These are phyloP conservation scores for Noctua janthe DNA, from an alignment of 2,888 invertebrate genomes.

Conservation along the genomic window DNA sequence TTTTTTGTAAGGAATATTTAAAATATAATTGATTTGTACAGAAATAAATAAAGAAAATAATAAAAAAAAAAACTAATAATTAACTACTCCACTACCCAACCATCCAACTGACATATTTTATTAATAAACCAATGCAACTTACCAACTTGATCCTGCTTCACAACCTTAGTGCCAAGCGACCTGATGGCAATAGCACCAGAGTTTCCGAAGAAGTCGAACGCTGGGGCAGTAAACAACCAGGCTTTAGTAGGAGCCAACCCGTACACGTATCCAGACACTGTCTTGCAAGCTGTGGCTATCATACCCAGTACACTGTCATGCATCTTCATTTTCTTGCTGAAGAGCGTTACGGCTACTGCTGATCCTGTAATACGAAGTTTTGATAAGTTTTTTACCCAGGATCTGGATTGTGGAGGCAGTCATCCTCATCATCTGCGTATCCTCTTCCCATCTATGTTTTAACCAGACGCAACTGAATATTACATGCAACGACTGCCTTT, in stretches of 20 bases:
- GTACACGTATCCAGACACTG: slow-evolving; percentile 81
- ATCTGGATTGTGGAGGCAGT: neutral
- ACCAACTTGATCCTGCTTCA: slow-evolving; percentile 88
- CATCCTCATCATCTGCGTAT: neutral
- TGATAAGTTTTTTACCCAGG: neutral
- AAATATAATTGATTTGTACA: too few relatives aligned
- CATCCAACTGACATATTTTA: neutral
- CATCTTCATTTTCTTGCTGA: slow-evolving; percentile 85
- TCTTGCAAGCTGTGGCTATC: slow-evolving; percentile 87
- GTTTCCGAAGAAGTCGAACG: slow-evolving; percentile 88
- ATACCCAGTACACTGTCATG: slow-evolving; percentile 87
- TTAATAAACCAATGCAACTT: slow-evolving; percentile 51
- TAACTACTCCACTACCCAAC: too few relatives aligned
- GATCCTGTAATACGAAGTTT: slow-evolving; percentile 79
- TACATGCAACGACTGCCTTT: neutral
- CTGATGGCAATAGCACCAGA: slow-evolving; percentile 89
- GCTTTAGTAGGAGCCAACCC: slow-evolving; percentile 83
- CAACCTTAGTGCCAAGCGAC: slow-evolving; percentile 90
- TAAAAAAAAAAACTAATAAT: too few relatives aligned
- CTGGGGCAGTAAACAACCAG: slow-evolving; percentile 86
- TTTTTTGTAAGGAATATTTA: too few relatives aligned
- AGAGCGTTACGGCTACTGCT: slow-evolving; percentile 83
- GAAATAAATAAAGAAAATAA: too few relatives aligned
- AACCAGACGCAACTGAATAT: neutral
- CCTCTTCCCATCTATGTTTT: neutral